These are phyloP conservation scores for Cyrtonyx montezumae DNA, from an alignment of 2,113 vertebrate species.

Conservation along the genomic window DNA sequence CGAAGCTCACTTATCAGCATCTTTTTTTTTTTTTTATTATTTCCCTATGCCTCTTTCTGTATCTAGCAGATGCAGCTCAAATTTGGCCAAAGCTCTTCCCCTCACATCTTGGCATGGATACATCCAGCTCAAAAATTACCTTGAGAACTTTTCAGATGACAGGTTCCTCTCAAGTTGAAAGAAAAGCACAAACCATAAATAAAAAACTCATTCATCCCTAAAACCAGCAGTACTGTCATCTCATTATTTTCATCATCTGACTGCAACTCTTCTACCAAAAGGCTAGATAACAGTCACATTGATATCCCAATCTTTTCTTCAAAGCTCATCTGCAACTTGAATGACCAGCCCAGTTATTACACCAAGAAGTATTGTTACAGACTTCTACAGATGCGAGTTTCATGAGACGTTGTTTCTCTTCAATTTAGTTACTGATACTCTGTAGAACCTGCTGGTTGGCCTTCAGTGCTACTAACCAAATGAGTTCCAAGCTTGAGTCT, in stretches of 20 bases:
- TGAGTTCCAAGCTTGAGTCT: not conserved
- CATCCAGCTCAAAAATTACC: slow-evolving; percentile 2
- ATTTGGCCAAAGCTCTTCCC: not conserved
- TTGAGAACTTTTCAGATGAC: not conserved
- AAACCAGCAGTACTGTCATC: not conserved
- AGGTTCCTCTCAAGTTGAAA: not conserved
- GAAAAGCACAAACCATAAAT: slow-evolving; percentile 2
- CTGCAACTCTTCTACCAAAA: not conserved
- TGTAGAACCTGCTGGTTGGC: not conserved
- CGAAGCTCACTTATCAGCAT: not conserved
- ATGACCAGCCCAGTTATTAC: not conserved
- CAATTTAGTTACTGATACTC: not conserved
- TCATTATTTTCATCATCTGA: not conserved
- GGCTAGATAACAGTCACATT: not conserved
- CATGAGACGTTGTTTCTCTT: not conserved
- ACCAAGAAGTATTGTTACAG: not conserved
- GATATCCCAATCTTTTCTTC: not conserved
- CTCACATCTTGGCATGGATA: not conserved
- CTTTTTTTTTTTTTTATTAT: not conserved
- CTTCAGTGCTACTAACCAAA: not conserved
- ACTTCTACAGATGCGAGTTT: not conserved
- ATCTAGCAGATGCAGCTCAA: not conserved
- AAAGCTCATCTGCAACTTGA: not conserved
- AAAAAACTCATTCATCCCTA: not conserved
- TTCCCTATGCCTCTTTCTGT: not conserved